Percentiles rank a stretch among this genome's conserved stretches.
Evolutionary conservation across 2,113 vertebrate species (phyloP).

Genomic region (Syngnathoides biaculeatus): DNA sequence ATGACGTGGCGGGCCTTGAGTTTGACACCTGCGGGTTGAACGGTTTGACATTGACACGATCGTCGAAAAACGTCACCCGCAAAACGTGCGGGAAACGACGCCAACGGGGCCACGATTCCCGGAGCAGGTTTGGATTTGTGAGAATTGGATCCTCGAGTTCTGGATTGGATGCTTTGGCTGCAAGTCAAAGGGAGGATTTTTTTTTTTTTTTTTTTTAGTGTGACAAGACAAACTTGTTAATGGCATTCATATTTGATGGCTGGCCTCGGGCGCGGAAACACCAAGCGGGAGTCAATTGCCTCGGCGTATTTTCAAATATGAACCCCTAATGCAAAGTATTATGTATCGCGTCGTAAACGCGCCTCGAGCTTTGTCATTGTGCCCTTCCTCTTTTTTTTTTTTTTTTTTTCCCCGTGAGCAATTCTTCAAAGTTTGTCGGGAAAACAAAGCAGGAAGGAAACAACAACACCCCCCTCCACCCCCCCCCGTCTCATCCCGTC

Average conservation of each 20-base stretch:
- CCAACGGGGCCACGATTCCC: too few relatives aligned
- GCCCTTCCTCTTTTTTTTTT: too few relatives aligned
- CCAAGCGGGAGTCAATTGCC: slow-evolving; percentile 34
- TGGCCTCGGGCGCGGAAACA: slow-evolving; percentile 18
- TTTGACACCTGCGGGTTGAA: too few relatives aligned
- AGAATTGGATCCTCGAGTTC: too few relatives aligned
- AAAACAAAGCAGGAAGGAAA: neutral
- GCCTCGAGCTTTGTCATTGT: neutral
- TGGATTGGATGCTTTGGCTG: neutral
- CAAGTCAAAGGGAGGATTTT: neutral
- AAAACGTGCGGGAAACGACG: too few relatives aligned
- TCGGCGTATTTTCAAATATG: slow-evolving; percentile 4
- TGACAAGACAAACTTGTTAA: slow-evolving; percentile 16
- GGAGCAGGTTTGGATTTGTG: too few relatives aligned
- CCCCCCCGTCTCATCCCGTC: neutral
- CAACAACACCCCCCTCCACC: neutral
- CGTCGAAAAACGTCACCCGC: too few relatives aligned
- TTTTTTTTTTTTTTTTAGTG: too few relatives aligned
- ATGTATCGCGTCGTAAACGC: neutral
- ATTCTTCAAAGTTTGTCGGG: neutral
- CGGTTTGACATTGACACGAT: too few relatives aligned
- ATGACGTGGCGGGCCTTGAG: too few relatives aligned
- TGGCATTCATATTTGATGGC: slow-evolving; percentile 38
- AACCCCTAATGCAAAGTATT: neutral
- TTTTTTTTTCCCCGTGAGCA: neutral